Percentiles rank a stretch among this genome's conserved stretches.
Conservation (phyloP, 2,797 vertebrate genomes). For the Paramormyrops hopkinsi region DNA sequence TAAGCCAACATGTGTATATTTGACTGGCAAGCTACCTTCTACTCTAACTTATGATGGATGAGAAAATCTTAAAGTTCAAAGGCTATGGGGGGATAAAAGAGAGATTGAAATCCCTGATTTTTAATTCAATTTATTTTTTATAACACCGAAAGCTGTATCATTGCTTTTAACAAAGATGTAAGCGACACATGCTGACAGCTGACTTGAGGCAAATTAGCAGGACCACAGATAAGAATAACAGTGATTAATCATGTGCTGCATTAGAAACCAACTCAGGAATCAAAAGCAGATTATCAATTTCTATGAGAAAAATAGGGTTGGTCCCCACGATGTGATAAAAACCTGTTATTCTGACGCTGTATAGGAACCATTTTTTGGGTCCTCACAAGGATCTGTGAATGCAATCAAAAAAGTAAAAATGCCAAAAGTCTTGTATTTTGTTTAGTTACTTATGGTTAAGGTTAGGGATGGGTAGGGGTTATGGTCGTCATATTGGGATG, state of each 20-base stretch:
- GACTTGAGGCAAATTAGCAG: neutral
- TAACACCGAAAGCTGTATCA: neutral
- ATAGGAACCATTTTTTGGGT: neutral
- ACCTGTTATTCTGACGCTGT: neutral
- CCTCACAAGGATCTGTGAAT: neutral
- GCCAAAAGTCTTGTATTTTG: neutral
- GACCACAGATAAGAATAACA: neutral
- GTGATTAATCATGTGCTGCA: neutral
- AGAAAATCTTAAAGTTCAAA: neutral
- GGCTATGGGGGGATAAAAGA: neutral
- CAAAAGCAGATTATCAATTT: neutral
- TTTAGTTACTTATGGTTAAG: neutral
- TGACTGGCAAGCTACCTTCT: neutral
- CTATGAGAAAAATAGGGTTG: neutral
- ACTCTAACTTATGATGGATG: neutral
- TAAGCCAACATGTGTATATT: neutral
- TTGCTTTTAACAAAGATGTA: neutral
- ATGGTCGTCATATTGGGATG: neutral
- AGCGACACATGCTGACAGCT: neutral
- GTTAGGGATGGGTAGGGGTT: neutral
- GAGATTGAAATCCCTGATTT: neutral
- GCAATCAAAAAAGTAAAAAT: neutral
- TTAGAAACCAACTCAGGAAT: neutral
- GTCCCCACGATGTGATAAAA: neutral
- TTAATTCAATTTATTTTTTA: neutral